Evolutionary conservation across 1,140 invertebrate genomes (phyloP), one percentile per base, ranked within the genome.

Genomic region (Thaumatotibia leucotreta): DNA sequence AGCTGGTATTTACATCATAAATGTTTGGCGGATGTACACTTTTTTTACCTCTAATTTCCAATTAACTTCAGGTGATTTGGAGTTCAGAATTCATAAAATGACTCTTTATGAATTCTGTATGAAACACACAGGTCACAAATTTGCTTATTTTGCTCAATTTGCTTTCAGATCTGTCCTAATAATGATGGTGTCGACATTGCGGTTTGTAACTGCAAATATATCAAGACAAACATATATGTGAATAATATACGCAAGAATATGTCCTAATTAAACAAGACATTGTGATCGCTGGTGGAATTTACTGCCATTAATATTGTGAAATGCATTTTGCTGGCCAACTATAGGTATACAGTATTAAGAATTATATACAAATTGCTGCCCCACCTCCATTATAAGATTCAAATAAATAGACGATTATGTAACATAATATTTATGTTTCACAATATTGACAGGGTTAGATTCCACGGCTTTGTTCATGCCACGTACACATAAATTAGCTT

Each of bases 141-240:
- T n/a, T n/a, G n/a, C n/a, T n/a, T n/a, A n/a, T n/a, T n/a, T n/a
- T n/a, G n/a, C 2, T 45, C 67, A 14, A 61, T 70, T 75, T 73
- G 67, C 29, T 87, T 86, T 66, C 82, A 89, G 87, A 89, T 88
- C 83, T 89, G 81, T 90, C 86, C 83, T 90, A 88, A 90, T 90
- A 81, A 79, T 61, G 67, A 69, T 61, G 67, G 66, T 68, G 71
- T 66, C 63, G 75, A 71, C 67, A 61, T 68, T 66, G 79, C 74
- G 67, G 74, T 68, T 61, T 67, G 65, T 66, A 61, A 74, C 75
- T 78, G 84, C 81, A 76, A 80, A 72, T 87, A 88, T 90, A 88
- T 90, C 86, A 88, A 90, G 86, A 90, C 83, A 88, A 87, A 90
- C 86, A 90, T 90, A 88, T 90, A 88, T 90, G 84, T 88, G 82